Conservation (phyloP, 1,140 invertebrate species). For the Ceratina calcarata region DNA sequence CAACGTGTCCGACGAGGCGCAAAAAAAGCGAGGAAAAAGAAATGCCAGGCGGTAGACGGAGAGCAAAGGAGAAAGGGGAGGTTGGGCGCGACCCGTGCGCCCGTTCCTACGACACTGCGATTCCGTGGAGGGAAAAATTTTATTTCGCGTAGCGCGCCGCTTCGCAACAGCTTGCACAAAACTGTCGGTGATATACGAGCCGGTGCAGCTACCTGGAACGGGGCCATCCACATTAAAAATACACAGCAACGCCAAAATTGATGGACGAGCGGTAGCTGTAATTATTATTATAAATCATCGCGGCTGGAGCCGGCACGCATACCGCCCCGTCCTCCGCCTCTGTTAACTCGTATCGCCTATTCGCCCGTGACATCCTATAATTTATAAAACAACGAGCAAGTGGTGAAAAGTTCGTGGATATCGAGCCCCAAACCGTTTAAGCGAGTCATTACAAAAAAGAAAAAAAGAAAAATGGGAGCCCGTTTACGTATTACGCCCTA, state of each 20-base stretch:
- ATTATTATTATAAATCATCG: constrained; percentile 76
- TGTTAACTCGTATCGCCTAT: constrained; percentile 52
- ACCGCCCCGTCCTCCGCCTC: not conserved
- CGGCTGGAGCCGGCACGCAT: constrained; percentile 18
- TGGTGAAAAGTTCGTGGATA: too few relatives aligned
- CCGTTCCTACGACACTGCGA: constrained; percentile 52
- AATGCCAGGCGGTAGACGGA: not conserved
- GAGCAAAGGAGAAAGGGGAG: not conserved
- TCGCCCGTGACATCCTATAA: constrained; percentile 47
- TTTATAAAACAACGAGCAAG: constrained; percentile 57
- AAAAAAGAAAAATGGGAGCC: too few relatives aligned
- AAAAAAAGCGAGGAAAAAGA: not conserved
- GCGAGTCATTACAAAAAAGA: too few relatives aligned
- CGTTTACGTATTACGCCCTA: too few relatives aligned
- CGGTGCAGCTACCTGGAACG: constrained; percentile 66
- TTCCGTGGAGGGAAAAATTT: constrained; percentile 64
- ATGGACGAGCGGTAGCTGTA: constrained; percentile 69
- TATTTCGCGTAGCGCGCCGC: constrained; percentile 67
- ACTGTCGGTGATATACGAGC: constrained; percentile 74
- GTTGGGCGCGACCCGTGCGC: not conserved
- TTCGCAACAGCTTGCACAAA: constrained; percentile 75
- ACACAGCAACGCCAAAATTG: constrained; percentile 69
- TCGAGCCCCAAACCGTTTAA: not conserved
- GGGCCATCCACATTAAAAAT: constrained; percentile 74
- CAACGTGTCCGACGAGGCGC: constrained; percentile 44